Conservation (phyloP, 30 jellyfish, hydroid and myxozoan species). For the Pseudorhiza aurosa region DNA sequence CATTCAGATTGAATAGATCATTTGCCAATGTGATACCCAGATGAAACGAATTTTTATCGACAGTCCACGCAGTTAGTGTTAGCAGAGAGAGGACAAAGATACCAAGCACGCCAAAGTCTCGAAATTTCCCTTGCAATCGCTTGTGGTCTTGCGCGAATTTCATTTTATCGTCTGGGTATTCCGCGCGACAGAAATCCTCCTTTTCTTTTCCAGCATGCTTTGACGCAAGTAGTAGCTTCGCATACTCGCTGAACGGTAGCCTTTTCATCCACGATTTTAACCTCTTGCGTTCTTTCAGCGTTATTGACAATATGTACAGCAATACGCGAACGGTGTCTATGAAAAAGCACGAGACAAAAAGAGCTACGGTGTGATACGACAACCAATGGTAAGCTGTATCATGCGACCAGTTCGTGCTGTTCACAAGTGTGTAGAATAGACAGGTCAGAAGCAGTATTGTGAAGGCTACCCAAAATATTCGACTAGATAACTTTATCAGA, state of each 20-base stretch:
- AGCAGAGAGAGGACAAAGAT: slow-evolving; percentile 22
- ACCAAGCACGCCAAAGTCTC: slow-evolving; percentile 22
- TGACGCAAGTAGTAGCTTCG: slow-evolving; percentile 20
- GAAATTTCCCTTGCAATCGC: slow-evolving; percentile 52
- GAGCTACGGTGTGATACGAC: slow-evolving; percentile 25
- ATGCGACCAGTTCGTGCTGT: slow-evolving; percentile 42
- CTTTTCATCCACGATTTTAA: not conserved
- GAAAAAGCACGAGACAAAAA: slow-evolving; percentile 28
- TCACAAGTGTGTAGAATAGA: slow-evolving; percentile 18
- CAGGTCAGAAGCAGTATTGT: slow-evolving; percentile 21
- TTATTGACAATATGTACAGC: slow-evolving; percentile 21
- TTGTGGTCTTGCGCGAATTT: slow-evolving; percentile 32
- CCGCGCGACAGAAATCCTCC: slow-evolving; percentile 18
- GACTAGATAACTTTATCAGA: not conserved
- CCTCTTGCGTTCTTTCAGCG: slow-evolving; percentile 46
- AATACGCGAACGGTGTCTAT: slow-evolving; percentile 42
- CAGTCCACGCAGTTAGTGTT: slow-evolving; percentile 47
- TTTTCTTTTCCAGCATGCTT: slow-evolving; percentile 36
- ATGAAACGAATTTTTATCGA: slow-evolving; percentile 30
- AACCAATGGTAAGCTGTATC: slow-evolving; percentile 54
- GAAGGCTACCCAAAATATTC: slow-evolving; percentile 39
- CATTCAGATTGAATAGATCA: slow-evolving; percentile 6
- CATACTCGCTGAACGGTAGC: slow-evolving; percentile 1
- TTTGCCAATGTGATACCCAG: slow-evolving; percentile 15
- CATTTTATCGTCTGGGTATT: slow-evolving; percentile 36